phyloP scores from a whole-genome alignment of 1,140 invertebrate species.

The Drosophila mauritiana region DNA sequence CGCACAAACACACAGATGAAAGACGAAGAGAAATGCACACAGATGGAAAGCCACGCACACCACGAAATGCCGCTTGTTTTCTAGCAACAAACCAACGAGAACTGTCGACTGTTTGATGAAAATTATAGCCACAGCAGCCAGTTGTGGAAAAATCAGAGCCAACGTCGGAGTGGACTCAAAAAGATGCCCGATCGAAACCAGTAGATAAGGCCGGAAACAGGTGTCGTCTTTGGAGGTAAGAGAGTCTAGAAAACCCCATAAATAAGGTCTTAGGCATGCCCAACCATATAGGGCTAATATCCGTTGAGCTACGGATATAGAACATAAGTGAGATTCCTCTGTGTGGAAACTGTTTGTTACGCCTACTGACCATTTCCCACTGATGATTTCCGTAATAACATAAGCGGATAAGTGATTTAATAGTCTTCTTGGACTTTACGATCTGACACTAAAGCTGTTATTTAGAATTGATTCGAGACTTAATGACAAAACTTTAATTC shows the following conservation, averaged over 20 bases:
- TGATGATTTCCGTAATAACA: not conserved
- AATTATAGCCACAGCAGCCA: conserved; percentile 55
- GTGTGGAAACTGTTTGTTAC: not conserved
- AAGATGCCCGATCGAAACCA: conserved; percentile 39
- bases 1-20: conserved; percentile 1
- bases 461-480: too few species aligned
- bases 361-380: conserved; percentile 12
- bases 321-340: conserved; percentile 18
- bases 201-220: conserved; percentile 67
- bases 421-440: not conserved
- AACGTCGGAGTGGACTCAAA: conserved; percentile 5
- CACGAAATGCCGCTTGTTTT: conserved; percentile 25
- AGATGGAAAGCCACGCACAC: conserved; percentile 2
- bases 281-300: conserved; percentile 23
- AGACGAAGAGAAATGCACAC: conserved; percentile 25
- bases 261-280: conserved; percentile 28
- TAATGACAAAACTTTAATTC: too few species aligned
- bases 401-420: conserved; percentile 9
- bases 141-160: conserved; percentile 16
- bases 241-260: conserved; percentile 22
- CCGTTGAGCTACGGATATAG: conserved; percentile 25
- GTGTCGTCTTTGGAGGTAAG: conserved; percentile 60
- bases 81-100: conserved; percentile 36
- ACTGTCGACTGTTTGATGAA: conserved; percentile 59
- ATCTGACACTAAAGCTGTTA: too few species aligned